Evolutionary conservation across 2,888 invertebrate species (phyloP).

Genomic region (Melanophora roralis): DNA sequence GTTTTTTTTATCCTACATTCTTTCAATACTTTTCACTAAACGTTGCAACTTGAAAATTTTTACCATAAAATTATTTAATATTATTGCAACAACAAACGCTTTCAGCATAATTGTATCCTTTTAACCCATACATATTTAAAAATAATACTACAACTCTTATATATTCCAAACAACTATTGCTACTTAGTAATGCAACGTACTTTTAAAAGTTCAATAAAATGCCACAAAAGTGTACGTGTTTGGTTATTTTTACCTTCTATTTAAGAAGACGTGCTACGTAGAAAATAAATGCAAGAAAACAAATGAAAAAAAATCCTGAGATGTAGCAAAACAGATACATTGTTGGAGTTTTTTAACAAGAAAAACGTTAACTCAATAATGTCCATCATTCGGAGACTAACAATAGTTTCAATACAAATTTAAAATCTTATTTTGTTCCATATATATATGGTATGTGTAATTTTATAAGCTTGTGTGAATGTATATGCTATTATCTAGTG

Average conservation of each 20-base stretch:
- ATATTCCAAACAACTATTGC: not conserved
- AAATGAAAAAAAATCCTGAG: not conserved
- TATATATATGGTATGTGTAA: not conserved
- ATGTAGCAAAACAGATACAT: not conserved
- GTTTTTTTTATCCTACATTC: too few species aligned
- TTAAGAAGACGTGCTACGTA: not conserved
- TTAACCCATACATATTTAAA: not conserved
- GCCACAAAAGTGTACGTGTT: slow-evolving; percentile 34
- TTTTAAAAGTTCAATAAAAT: slow-evolving; percentile 36
- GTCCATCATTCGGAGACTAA: not conserved
- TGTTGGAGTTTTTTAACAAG: not conserved
- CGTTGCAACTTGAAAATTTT: slow-evolving; percentile 10
- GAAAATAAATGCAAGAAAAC: not conserved
- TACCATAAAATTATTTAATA: slow-evolving; percentile 35
- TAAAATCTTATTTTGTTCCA: not conserved
- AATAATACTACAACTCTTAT: not conserved
- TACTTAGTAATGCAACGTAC: not conserved
- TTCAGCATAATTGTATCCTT: slow-evolving; percentile 45
- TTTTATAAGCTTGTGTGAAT: too few species aligned
- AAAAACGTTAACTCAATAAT: not conserved
- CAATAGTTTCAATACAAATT: not conserved
- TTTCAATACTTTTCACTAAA: not conserved
- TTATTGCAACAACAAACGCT: slow-evolving; percentile 38
- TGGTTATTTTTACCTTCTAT: slow-evolving; percentile 9
- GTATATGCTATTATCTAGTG: not conserved